A percentile compares a stretch with the other conserved stretches of the same genome.
These are phyloP conservation scores for Aselliscus stoliczkanus DNA, from an alignment of 2,797 vertebrate genomes.

Conservation along the genomic window DNA sequence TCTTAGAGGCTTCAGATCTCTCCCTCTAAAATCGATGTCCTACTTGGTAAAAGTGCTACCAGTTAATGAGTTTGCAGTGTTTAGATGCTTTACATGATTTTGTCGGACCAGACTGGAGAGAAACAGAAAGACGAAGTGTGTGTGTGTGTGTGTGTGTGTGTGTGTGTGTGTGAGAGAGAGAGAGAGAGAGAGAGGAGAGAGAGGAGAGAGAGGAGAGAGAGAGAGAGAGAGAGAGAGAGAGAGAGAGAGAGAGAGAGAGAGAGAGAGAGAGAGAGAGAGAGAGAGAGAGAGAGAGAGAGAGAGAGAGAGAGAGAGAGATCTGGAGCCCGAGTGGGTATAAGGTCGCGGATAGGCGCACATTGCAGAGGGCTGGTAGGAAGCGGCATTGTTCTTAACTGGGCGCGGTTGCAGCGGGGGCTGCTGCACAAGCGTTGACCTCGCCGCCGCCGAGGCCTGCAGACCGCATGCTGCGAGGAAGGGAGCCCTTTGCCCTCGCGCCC, in stretches of 20 bases:
- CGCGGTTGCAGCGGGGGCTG: conserved; percentile 26
- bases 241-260: too few relatives aligned
- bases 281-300: too few relatives aligned
- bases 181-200: too few relatives aligned
- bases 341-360: conserved; percentile 67
- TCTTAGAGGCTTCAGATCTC: not conserved
- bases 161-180: too few relatives aligned
- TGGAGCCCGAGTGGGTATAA: conserved; percentile 64
- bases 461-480: conserved; percentile 27
- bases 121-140: not conserved
- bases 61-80: not conserved
- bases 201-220: too few relatives aligned
- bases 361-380: conserved; percentile 74
- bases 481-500: conserved; percentile 75
- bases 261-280: too few relatives aligned
- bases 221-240: too few relatives aligned
- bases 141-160: not conserved
- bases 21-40: not conserved
- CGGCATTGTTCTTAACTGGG: conserved; percentile 78
- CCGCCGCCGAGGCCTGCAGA: conserved; percentile 12
- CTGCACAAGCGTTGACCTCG: not conserved
- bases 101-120: not conserved
- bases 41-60: not conserved
- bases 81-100: conserved; percentile 15
- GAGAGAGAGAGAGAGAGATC: too few relatives aligned